Evolutionary conservation across 2,888 invertebrate species (phyloP).

Genomic region (Limnephilus rhombicus): DNA sequence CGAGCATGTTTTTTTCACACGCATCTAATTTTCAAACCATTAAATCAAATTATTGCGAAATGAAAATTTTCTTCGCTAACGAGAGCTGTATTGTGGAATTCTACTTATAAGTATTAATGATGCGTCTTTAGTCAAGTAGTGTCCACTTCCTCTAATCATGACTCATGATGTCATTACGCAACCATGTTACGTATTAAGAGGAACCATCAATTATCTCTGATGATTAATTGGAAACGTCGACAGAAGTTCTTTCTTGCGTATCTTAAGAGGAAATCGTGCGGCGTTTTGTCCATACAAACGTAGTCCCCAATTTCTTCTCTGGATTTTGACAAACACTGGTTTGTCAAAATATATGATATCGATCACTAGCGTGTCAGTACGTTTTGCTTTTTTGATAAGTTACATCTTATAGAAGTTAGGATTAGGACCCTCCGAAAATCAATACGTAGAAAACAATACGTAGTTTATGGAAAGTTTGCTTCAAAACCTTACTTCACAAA

Average conservation of each 20-base stretch:
- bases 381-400: no score
- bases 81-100: not conserved
- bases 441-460: no score
- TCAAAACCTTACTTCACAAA: no score
- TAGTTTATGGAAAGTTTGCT: no score
- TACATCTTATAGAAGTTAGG: no score
- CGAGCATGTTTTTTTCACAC: not conserved
- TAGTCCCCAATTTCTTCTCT: no score
- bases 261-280: not conserved
- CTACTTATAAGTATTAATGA: not conserved
- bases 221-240: not conserved
- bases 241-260: not conserved
- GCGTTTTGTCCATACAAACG: no score
- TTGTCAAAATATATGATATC: no score
- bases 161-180: not conserved
- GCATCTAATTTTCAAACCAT: not conserved
- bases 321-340: no score
- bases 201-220: not conserved
- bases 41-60: not conserved
- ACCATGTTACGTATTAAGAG: not conserved
- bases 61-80: not conserved
- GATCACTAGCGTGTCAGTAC: no score
- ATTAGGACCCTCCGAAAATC: no score
- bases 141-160: not conserved
- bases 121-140: not conserved